Conservation (phyloP, 2,113 vertebrate species). For the Deroptyus accipitrinus region DNA sequence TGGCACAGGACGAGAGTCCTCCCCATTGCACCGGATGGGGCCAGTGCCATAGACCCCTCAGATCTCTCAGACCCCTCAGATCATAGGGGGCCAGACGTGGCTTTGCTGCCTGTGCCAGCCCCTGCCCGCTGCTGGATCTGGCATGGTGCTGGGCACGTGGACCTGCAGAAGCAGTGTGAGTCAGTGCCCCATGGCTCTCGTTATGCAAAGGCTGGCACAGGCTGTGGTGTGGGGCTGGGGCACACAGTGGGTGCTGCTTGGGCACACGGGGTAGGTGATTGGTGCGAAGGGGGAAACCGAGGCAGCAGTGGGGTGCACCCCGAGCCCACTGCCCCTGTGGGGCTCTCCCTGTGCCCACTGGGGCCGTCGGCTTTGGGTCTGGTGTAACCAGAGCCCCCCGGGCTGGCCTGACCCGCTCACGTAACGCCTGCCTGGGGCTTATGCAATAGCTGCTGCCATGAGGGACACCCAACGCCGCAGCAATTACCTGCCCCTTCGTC, state of each 20-base stretch:
- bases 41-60: neutral
- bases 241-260: rapidly evolving
- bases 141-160: neutral
- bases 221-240: rapidly evolving
- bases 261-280: rapidly evolving
- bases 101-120: neutral
- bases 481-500: constrained; percentile 29
- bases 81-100: rapidly evolving
- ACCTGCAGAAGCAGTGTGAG: neutral
- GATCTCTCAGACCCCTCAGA: no score
- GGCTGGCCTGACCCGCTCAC: neutral
- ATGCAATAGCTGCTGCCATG: constrained; percentile 9
- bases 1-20: rapidly evolving
- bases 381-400: neutral
- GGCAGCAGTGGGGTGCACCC: neutral
- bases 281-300: neutral
- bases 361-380: neutral
- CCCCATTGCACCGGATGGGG: rapidly evolving
- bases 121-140: neutral
- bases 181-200: neutral
- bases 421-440: neutral
- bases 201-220: neutral
- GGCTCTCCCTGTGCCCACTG: neutral
- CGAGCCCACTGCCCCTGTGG: rapidly evolving
- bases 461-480: neutral